Evolutionary conservation across 1,140 invertebrate species (phyloP), one percentile per base, ranked within the genome.

Genomic region (Rhyzopertha dominica): DNA sequence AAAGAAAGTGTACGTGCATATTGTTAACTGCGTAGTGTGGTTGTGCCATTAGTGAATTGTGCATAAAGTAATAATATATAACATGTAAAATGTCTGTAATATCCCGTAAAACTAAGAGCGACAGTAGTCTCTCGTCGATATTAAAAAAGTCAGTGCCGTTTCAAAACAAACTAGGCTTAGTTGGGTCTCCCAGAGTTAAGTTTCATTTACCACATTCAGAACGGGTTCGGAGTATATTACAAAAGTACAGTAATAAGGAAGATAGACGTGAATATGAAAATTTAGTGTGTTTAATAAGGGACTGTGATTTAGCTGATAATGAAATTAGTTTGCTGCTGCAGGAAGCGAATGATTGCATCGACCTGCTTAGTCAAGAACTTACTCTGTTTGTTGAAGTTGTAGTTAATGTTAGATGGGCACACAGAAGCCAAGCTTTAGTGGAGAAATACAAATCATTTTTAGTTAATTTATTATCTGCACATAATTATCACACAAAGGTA

Each of bases 361-460:
- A 75, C 22, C 53, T 77, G 13, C 57, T 84, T 16, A 73, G 73
- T 61, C 49, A 68, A 52, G 51, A 70, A 57, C 73, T 81, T 51
- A 68, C 69, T 47, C 61, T 74, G 25, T 70, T 83, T 57, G 69
- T 82, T n/a, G 78, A 83, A 64, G 72, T 73, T 12, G 46, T 84
- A 30, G 54, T 82, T 8, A 72, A 72, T n/a, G 55, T 81, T 13
- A 66, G 71, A 53, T 84, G 81, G 81, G 68, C 58, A 2, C 67
- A 69, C 29, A 54, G 74, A 17, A 65, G 59, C 29, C 13, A 49
- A n/a, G 66, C 72, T 45, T 68, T 74, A 13, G 68, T 74, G 10
- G 52, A 61, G 30, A 70, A 71, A 26, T 84, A 78, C 56, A 73
- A 77, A 51, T 69, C 69, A 34, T 82, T 84, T 58, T 53, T 81